Base-by-base conservation (phyloP, 2,797 vertebrate genomes). In the Lates japonicus region DNA sequence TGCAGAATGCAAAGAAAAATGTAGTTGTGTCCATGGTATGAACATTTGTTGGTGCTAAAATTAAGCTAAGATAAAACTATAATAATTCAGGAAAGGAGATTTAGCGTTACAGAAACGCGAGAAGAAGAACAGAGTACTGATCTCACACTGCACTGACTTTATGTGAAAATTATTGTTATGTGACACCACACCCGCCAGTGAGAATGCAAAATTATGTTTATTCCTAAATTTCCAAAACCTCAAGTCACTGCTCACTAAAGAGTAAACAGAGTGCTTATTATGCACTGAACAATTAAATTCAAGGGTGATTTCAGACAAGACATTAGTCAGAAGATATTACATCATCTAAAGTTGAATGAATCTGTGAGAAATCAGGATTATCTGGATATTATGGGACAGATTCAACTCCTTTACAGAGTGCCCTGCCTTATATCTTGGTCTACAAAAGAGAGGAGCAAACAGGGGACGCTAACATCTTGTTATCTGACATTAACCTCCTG, bases 401-500 rank as follows among this genome's bases (percentile, higher is more conserved):
- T 52, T 33, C 6, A 54, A 39, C 20, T 7, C 0, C 11, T 51
- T 52, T 9, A n/a, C 9, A 22, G 42, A 46, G 52, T 62, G 20
- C 29, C 12, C 13, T 10, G 11, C 7, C 37, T 54, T 52, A 7
- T 33, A 58, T 46, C 37, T 7, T 31, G 25, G 48, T 60, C 54
- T 68, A 54, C 65, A 70, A 42, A 31, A 59, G 17, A 72, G 10
- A 63, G 33, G 29, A 62, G 58, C 4, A 14, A 59, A 49, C 54
- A 22, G 65, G 31, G 76, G 62, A 65, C 49, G 42, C 39, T 57
- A 58, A 60, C 22, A 54, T 70, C 13, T 62, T 49, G 61, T 76
- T 69, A 63, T 64, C 65, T 59, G 37, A 55, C 70, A 80, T 78
- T 68, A 83, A 73, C 62, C 49, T 68, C 5, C 22, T 72, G 67